Base-by-base conservation (phyloP, 2,888 invertebrate species). In the Drosophila neonasuta region DNA sequence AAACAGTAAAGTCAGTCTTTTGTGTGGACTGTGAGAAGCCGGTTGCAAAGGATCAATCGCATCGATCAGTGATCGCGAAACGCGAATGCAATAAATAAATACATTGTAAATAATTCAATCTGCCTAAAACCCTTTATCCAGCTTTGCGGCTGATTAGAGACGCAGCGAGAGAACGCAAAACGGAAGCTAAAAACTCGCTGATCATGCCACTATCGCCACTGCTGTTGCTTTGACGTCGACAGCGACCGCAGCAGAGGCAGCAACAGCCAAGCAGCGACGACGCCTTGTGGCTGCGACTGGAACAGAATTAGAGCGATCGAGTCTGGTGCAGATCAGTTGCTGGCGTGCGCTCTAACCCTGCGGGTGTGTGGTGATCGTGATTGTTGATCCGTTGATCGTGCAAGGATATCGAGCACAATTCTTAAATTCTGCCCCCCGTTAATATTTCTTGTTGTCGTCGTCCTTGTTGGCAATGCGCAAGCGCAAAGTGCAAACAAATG, bases 331-430 rank as follows among this genome's bases (percentile, higher is more conserved):
- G 55, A 55, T 90, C 89, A 91, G 91, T 90, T 90, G 89, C 77
- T 82, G 80, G 84, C 82, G 89, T 87, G 88, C 88, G 80, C 86
- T 90, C 89, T 83, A 79, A 84, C 77, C 79, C 80, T 82, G 72
- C 88, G 90, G 90, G 88, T 89, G 90, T 88, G 83, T 65, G 57
- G 60, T 71, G 74, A 72, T 56, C 73, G 71, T 51, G 79, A 65
- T 73, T 45, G 72, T 42, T 56, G 58, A 24, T 24, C 10, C 32
- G 32, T 32, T 32, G 32, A 58, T 57, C 44, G 56, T 24, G 42
- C 9, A 34, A 57, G 48, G 56, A 55, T 32, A 55, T 45, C 45
- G 55, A 54, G 65, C 74, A 68, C 41, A 41, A 15, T 24, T 24
- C 24, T 24, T 6, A 24, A 5, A 8, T 24, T n/a, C n/a, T 41